These are phyloP conservation scores for Mareca strepera DNA, from an alignment of 2,797 vertebrate genomes.

Conservation along the genomic window DNA sequence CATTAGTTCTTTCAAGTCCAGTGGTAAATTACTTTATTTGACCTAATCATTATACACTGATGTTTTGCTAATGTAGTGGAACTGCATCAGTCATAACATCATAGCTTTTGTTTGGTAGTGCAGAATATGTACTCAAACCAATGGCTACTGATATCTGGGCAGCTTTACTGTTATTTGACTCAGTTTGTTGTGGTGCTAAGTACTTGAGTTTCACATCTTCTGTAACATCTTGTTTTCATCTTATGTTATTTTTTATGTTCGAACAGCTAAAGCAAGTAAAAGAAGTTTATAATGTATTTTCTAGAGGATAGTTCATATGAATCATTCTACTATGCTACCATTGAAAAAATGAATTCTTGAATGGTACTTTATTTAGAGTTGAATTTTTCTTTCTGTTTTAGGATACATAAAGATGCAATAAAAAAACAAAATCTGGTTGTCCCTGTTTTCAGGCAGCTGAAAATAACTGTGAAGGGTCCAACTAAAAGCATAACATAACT, in stretches of 20 bases:
- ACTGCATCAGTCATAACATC: neutral
- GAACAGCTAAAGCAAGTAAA: neutral
- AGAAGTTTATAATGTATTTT: neutral
- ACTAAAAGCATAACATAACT: neutral
- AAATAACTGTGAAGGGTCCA: neutral
- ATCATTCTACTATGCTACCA: neutral
- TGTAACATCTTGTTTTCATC: neutral
- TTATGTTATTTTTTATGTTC: neutral
- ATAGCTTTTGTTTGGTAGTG: neutral
- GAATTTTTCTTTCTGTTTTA: neutral
- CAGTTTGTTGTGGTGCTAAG: neutral
- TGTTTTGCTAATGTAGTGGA: neutral
- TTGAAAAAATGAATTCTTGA: neutral
- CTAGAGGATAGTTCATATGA: neutral
- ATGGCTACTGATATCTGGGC: neutral
- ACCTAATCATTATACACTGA: rapidly evolving
- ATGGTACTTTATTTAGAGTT: neutral
- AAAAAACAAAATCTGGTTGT: neutral
- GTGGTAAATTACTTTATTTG: neutral
- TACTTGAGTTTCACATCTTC: neutral
- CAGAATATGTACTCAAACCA: no score
- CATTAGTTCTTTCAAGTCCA: neutral
- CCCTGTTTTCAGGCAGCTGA: neutral
- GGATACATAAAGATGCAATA: neutral
- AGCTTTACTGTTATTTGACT: neutral